Evolutionary conservation across 2,888 invertebrate species (phyloP), one percentile per base, ranked within the genome.

Genomic region (Troides aeacus): DNA sequence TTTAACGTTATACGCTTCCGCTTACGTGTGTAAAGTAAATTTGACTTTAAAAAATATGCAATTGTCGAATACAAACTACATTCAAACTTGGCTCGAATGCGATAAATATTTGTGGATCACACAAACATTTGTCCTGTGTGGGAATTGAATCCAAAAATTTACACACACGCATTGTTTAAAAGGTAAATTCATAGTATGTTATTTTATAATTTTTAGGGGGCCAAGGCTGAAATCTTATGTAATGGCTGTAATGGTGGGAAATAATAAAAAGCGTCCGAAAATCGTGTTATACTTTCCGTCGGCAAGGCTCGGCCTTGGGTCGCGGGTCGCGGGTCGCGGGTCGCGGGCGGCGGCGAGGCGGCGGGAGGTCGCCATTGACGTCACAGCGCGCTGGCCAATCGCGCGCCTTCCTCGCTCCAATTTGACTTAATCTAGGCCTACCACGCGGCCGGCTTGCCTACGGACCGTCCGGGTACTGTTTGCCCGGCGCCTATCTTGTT

Each of bases 361-460:
- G 74, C 74, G 79, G 84, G 89, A 90, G 89, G 90, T 89, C 92
- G 91, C 84, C 84, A 92, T 92, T 91, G 90, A 90, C 92, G 91
- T 91, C 92, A 93, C 87, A 77, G 74, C 73, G 83, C 80, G 81
- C 76, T 77, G 81, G 81, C 90, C 89, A 90, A 90, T 89, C 77
- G 83, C 84, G 84, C 82, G 78, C 81, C 81, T 79, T 81, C 74
- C 74, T 75, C 79, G 79, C 81, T 81, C 80, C 81, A 80, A 78
- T 82, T 81, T 78, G 84, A 87, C 87, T 87, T 87, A 83, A 83
- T 83, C 84, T 70, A 70, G 70, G 70, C 70, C 70, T 63, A 66
- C 70, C 66, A 66, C 58, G 66, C 70, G 58, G 58, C 62, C 66
- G 53, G 65, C 57, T 69, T 57, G 58, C 46, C n/a, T 6, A 15